These are phyloP conservation scores for Formica exsecta DNA, from an alignment of 1,140 invertebrate species.

Conservation along the genomic window DNA sequence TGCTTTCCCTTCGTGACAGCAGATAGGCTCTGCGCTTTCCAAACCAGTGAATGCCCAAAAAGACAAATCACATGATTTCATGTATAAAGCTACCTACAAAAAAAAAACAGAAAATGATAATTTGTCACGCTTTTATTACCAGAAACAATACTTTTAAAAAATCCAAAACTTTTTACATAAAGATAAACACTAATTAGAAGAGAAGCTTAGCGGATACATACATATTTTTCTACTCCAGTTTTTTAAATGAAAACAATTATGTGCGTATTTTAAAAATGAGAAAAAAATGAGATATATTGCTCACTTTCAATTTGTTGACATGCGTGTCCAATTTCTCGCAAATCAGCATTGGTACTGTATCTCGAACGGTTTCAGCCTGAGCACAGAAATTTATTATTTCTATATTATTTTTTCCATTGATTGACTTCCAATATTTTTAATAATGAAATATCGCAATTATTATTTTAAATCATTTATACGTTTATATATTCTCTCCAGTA, in stretches of 20 bases:
- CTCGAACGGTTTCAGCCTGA: constrained; percentile 66
- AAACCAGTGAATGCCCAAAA: constrained; percentile 71
- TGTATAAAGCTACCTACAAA: constrained; percentile 67
- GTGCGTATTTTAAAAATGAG: not conserved
- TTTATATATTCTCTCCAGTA: not conserved
- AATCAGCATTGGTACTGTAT: constrained; percentile 71
- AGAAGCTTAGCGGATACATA: not conserved
- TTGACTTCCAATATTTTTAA: not conserved
- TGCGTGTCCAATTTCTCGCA: constrained; percentile 71
- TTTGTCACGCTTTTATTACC: not conserved
- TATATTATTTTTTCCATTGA: not conserved
- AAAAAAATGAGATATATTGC: not conserved
- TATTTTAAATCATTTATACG: not conserved
- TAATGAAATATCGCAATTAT: no score
- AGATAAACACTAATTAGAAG: not conserved
- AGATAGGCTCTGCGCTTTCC: constrained; percentile 68
- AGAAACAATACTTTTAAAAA: constrained; percentile 35
- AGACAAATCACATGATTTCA: constrained; percentile 65
- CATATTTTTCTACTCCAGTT: not conserved
- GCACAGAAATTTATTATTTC: not conserved
- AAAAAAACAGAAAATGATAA: constrained; percentile 25
- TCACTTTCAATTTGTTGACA: constrained; percentile 71
- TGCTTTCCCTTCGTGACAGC: constrained; percentile 71
- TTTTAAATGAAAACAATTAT: not conserved
- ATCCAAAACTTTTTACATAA: not conserved